These are phyloP conservation scores for Lithophane semibrunnea DNA, from an alignment of 2,888 invertebrate genomes.

Conservation along the genomic window DNA sequence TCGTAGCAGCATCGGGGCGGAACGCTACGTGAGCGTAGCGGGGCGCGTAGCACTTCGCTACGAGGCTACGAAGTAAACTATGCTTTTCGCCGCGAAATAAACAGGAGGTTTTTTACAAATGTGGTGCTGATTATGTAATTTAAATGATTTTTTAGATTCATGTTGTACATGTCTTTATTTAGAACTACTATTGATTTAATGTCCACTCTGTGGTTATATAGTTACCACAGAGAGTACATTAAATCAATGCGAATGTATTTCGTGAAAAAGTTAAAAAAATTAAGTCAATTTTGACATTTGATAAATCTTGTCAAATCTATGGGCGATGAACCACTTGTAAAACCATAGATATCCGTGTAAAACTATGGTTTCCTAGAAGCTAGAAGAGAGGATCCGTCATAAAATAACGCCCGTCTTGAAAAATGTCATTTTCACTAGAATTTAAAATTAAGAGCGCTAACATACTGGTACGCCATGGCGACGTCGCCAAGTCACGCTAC, in stretches of 20 bases:
- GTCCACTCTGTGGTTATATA: background rate
- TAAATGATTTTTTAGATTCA: slow-evolving; percentile 4
- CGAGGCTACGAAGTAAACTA: slow-evolving; percentile 34
- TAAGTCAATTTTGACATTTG: background rate
- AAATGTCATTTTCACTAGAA: no score
- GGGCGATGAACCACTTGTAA: background rate
- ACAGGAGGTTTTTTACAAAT: background rate
- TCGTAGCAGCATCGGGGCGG: slow-evolving; percentile 54
- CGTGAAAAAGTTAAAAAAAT: background rate
- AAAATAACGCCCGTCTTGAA: no score
- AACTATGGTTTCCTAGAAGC: no score
- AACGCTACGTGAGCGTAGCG: slow-evolving; percentile 59
- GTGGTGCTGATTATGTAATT: background rate
- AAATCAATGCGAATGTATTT: background rate
- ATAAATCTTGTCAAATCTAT: background rate
- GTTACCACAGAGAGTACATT: background rate
- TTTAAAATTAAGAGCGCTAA: no score
- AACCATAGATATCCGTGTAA: no score
- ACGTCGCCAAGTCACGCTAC: no score
- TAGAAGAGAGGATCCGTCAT: no score
- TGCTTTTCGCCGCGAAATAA: slow-evolving; percentile 12
- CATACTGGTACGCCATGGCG: no score
- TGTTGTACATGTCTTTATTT: background rate
- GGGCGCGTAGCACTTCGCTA: slow-evolving; percentile 37
- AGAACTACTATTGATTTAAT: background rate